These are phyloP conservation scores for Gymnogyps californianus DNA, from an alignment of 2,113 vertebrate species.

Conservation along the genomic window DNA sequence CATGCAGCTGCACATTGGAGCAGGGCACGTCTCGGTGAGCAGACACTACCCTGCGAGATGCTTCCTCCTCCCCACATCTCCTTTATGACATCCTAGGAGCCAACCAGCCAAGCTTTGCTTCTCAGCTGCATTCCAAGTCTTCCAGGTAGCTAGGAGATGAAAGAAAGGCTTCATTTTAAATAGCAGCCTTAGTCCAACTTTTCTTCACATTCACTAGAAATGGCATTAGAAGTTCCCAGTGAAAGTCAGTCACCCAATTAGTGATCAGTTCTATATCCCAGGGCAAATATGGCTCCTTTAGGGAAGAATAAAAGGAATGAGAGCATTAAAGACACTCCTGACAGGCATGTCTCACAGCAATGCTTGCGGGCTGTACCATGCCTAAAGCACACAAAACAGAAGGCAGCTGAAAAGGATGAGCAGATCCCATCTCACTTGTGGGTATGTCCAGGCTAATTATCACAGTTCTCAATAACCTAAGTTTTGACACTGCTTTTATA, in stretches of 20 bases:
- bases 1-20: accelerated
- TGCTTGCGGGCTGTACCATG: accelerated
- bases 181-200: not conserved
- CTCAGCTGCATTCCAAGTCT: not conserved
- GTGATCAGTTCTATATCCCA: not conserved
- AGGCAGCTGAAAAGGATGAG: not conserved
- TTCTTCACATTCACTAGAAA: not conserved
- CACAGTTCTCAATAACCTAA: not conserved
- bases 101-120: not conserved
- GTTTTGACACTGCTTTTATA: not conserved
- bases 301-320: not conserved
- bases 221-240: not conserved
- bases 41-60: accelerated
- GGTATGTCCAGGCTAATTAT: not conserved
- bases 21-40: not conserved
- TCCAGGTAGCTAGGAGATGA: not conserved
- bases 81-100: not conserved
- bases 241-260: not conserved
- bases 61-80: not conserved
- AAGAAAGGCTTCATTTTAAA: not conserved
- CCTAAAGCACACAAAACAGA: not conserved
- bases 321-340: not conserved
- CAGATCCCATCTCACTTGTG: not conserved
- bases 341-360: not conserved
- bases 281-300: not conserved